Base-by-base conservation (phyloP, 2,888 invertebrate genomes). In the Scaptomyza flava region DNA sequence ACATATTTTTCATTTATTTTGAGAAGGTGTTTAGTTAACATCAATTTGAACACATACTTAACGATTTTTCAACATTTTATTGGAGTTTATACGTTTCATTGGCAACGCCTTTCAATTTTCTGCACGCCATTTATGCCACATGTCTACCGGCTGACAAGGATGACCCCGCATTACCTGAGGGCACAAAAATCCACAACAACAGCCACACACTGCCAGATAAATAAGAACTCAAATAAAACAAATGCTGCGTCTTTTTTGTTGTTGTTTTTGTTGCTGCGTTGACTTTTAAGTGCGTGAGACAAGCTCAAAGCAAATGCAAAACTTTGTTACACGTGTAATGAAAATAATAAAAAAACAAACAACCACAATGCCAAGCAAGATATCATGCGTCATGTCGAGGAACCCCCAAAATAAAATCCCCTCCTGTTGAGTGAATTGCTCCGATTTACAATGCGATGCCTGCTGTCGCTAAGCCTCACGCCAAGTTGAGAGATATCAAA, bases 311-410 rank as follows among this genome's bases (percentile, higher is more conserved):
- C 80, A 60, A 82, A 87, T 79, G 82, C 79, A 82, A 82, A 85
- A 82, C 88, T 82, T 82, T 82, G 86, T 76, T 82, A 82, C 83
- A 82, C 83, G 64, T 87, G 86, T 82, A 82, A 87, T 87, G 88
- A 87, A 86, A 82, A 82, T 87, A 87, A 82, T 85, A 82, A 82
- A 85, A 85, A 80, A 86, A 85, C 67, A 85, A 67, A 77, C 48
- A 72, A 77, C 69, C 73, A 70, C 72, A 72, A 56, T 56, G 47
- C 71, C 71, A 59, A 62, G 62, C 56, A 48, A 62, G 61, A 76
- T 83, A 82, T 69, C 77, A 59, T 67, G 65, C 76, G 79, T 85
- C 72, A 62, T 82, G 79, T 85, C 72, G 64, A 56, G 68, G 27
- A 17, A n/a, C 6, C 14, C 45, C 41, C 31, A 33, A 36, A 34